Conservation (phyloP, 92 coral and sea anemone genomes). For the Plumapathes pennacea region DNA sequence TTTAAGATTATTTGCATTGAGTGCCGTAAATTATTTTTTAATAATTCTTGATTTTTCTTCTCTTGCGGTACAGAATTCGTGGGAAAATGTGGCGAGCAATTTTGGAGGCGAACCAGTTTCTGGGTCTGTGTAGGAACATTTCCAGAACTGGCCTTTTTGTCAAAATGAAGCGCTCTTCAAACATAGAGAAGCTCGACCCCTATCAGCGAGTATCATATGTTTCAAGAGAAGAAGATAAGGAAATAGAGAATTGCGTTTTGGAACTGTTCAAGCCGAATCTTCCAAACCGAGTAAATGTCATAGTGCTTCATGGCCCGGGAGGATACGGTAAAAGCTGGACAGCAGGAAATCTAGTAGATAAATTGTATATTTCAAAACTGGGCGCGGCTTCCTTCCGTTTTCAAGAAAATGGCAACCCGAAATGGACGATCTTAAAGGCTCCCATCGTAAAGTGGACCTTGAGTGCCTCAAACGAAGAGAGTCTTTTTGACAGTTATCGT, state of each 20-base stretch:
- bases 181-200: too few relatives aligned
- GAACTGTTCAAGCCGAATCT: neutral
- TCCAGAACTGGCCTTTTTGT: too few relatives aligned
- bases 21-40: too few relatives aligned
- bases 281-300: neutral
- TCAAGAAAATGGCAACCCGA: neutral
- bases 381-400: neutral
- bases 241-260: neutral
- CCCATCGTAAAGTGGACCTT: conserved; percentile 12
- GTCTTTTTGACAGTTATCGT: conserved; percentile 10
- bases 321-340: conserved; percentile 10
- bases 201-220: too few relatives aligned
- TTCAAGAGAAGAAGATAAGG: conserved; percentile 6
- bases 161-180: too few relatives aligned
- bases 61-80: too few relatives aligned
- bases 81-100: too few relatives aligned
- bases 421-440: neutral
- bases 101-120: too few relatives aligned
- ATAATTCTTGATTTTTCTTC: too few relatives aligned
- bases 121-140: too few relatives aligned
- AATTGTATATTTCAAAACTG: conserved; percentile 1
- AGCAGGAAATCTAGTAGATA: conserved; percentile 14
- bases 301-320: conserved; percentile 3
- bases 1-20: too few relatives aligned
- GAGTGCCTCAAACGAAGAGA: conserved; percentile 2